A percentile compares a stretch with the other conserved stretches of the same genome.
Evolutionary conservation across 2,888 invertebrate genomes (phyloP).

Genomic region (Prenolepis imparis): DNA sequence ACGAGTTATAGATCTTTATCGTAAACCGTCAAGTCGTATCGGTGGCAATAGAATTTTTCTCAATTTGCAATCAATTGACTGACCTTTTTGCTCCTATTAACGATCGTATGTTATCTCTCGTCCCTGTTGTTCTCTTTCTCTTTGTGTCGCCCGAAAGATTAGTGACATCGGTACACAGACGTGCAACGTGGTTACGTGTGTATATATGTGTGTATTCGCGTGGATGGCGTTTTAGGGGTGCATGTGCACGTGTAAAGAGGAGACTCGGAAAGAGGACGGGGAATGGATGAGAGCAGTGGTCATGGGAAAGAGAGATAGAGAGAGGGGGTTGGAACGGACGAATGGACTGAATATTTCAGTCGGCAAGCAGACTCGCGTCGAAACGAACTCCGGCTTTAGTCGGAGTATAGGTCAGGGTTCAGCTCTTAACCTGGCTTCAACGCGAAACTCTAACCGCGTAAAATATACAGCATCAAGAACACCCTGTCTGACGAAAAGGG

Average conservation of each 20-base stretch:
- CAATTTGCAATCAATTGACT: background rate
- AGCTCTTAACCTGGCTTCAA: conserved; percentile 67
- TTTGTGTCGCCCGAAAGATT: conserved; percentile 48
- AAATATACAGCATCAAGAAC: conserved; percentile 71
- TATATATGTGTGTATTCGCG: background rate
- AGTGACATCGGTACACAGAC: conserved; percentile 44
- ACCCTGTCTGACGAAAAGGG: background rate
- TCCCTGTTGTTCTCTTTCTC: background rate
- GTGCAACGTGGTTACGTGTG: conserved; percentile 13
- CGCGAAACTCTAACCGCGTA: conserved; percentile 71
- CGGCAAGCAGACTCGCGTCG: conserved; percentile 70
- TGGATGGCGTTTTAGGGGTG: conserved; percentile 4
- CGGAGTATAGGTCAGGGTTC: conserved; percentile 78
- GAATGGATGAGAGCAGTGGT: conserved; percentile 1
- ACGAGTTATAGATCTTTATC: background rate
- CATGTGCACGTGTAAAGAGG: conserved; percentile 14
- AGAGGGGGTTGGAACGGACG: conserved; percentile 59
- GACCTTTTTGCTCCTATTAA: background rate
- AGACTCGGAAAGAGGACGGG: background rate
- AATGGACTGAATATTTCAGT: conserved; percentile 79
- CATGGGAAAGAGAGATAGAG: conserved; percentile 25
- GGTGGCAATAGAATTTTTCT: background rate
- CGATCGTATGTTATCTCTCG: conserved; percentile 3
- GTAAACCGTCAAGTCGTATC: background rate
- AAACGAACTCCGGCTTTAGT: conserved; percentile 76